A percentile compares a stretch with the other conserved stretches of the same genome.
Conservation (phyloP, 2,113 vertebrate genomes). For the Trematocara nigrifrons region DNA sequence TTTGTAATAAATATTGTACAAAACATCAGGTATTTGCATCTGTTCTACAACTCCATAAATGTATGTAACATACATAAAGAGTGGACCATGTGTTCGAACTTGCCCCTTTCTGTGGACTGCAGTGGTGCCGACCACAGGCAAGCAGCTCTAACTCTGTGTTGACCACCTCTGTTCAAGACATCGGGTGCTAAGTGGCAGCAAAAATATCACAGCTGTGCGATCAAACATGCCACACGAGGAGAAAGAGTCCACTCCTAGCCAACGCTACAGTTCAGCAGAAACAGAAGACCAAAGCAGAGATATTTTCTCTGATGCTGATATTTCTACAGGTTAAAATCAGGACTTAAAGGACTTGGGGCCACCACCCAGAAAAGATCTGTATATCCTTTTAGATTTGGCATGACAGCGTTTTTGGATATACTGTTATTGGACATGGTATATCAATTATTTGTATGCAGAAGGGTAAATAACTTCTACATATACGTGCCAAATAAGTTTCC, state of each 20-base stretch:
- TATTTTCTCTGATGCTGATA: not conserved
- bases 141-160: constrained; percentile 34
- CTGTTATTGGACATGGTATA: not conserved
- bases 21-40: not conserved
- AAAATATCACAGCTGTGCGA: constrained; percentile 69
- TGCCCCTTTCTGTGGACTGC: constrained; percentile 13
- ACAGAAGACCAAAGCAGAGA: constrained; percentile 3
- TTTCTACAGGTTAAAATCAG: not conserved
- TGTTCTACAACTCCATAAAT: not conserved
- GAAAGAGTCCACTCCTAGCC: constrained; percentile 13
- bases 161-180: constrained; percentile 65
- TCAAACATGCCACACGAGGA: constrained; percentile 55
- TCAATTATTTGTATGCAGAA: not conserved
- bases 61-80: not conserved
- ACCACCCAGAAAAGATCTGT: not conserved
- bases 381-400: not conserved
- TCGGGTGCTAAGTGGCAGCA: constrained; percentile 67
- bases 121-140: constrained; percentile 32
- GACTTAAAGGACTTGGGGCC: not conserved
- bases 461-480: not conserved
- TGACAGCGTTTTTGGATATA: not conserved
- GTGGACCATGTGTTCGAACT: not conserved
- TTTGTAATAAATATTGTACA: not conserved
- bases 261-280: constrained; percentile 18
- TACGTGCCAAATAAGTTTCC: not conserved